Conservation (phyloP, 2,888 invertebrate species). For the Volucella inflata region DNA sequence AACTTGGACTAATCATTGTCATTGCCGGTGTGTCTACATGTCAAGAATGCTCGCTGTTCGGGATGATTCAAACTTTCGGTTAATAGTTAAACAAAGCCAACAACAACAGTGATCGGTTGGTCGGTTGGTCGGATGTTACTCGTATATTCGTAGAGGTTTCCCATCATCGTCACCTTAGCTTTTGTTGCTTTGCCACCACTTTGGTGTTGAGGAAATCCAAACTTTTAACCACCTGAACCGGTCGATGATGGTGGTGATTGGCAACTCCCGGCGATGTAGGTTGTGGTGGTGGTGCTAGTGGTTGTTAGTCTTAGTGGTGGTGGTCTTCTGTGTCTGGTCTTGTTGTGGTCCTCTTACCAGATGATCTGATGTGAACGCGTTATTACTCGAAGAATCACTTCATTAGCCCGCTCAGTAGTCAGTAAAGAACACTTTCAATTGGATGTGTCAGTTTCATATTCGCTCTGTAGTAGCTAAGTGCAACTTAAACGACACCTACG, state of each 20-base stretch:
- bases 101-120: constrained; percentile 5
- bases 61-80: constrained; percentile 60
- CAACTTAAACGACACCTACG: constrained; percentile 28
- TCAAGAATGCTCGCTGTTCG: constrained; percentile 21
- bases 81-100: constrained; percentile 15
- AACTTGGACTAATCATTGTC: constrained; percentile 69
- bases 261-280: not conserved
- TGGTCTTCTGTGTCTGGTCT: constrained; percentile 24
- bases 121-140: too few species aligned
- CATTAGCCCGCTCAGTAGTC: constrained; percentile 68
- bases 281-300: too few species aligned
- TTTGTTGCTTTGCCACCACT: constrained; percentile 35
- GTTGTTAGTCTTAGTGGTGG: constrained; percentile 20
- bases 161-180: constrained; percentile 33
- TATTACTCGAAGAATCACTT: constrained; percentile 65
- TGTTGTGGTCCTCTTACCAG: constrained; percentile 19
- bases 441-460: constrained; percentile 63
- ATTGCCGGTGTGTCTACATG: constrained; percentile 56
- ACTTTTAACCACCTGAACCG: constrained; percentile 55
- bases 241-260: constrained; percentile 9
- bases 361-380: constrained; percentile 49
- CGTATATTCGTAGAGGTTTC: constrained; percentile 1
- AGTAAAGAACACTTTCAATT: constrained; percentile 74
- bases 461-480: constrained; percentile 45
- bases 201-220: constrained; percentile 33